These are phyloP conservation scores for Deilephila porcellus DNA, from an alignment of 2,888 invertebrate species.

Conservation along the genomic window DNA sequence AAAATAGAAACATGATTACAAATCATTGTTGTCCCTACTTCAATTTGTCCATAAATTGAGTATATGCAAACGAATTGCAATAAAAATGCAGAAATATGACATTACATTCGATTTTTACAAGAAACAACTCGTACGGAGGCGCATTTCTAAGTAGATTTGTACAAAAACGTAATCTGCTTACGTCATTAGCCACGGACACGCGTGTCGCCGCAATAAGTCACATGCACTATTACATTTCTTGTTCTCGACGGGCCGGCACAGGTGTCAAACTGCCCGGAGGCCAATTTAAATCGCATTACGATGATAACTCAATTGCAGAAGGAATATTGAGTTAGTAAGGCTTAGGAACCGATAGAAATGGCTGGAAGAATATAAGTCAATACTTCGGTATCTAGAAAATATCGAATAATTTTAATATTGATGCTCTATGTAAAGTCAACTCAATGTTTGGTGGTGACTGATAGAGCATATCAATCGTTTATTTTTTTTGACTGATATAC, in stretches of 20 bases:
- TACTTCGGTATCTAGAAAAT: too few species aligned
- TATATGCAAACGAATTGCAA: constrained; percentile 2
- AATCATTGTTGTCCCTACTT: too few species aligned
- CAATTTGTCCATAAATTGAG: too few species aligned
- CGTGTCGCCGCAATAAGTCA: constrained; percentile 65
- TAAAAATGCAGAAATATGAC: neutral
- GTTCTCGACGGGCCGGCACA: constrained; percentile 52
- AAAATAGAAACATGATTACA: too few species aligned
- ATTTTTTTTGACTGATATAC: too few species aligned
- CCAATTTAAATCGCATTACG: constrained; percentile 82
- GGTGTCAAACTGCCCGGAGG: constrained; percentile 68
- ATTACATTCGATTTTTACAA: neutral
- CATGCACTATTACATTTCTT: constrained; percentile 49
- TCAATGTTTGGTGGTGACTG: too few species aligned
- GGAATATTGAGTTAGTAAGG: constrained; percentile 22
- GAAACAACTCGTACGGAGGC: neutral
- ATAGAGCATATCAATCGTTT: too few species aligned
- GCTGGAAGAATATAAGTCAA: neutral
- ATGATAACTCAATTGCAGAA: constrained; percentile 77
- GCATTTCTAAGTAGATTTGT: constrained; percentile 28
- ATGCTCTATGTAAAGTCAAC: too few species aligned
- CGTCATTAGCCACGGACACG: constrained; percentile 63
- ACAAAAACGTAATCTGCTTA: constrained; percentile 65
- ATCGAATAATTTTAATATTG: too few species aligned
- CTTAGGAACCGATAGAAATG: neutral